Conservation (phyloP, 2,113 vertebrate species). For the Agelaius phoeniceus region DNA sequence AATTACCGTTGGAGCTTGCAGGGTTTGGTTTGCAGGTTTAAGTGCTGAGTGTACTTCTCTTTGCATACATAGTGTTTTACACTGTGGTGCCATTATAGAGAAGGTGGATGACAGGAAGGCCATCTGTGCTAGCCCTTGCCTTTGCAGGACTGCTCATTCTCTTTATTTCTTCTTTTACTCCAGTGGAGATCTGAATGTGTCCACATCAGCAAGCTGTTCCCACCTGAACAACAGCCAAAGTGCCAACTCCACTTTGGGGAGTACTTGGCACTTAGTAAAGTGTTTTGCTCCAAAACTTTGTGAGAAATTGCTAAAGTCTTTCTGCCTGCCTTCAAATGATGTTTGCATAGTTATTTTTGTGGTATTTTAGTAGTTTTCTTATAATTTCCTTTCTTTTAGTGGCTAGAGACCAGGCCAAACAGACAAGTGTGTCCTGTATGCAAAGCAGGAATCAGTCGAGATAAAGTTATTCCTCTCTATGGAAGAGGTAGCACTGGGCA, state of each 20-base stretch:
- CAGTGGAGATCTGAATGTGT: not conserved
- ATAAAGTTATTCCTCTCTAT: constrained; percentile 97
- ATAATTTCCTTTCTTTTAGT: constrained; percentile 74
- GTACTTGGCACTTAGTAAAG: not conserved
- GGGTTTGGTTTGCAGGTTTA: not conserved
- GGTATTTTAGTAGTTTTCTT: not conserved
- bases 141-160: not conserved
- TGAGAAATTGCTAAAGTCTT: not conserved
- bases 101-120: not conserved
- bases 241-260: not conserved
- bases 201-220: not conserved
- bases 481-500: constrained; percentile 95
- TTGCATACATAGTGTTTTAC: not conserved
- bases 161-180: not conserved
- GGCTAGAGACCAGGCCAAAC: constrained; percentile 96
- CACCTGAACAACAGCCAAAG: not conserved
- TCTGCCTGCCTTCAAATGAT: not conserved
- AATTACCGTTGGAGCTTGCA: not conserved
- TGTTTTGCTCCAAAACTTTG: not conserved
- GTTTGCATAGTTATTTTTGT: not conserved
- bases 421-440: constrained; percentile 98
- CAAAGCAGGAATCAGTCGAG: constrained; percentile 97
- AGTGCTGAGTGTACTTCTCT: not conserved
- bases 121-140: not conserved
- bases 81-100: not conserved